Evolutionary conservation across 1,140 invertebrate genomes (phyloP), one percentile per base, ranked within the genome.

Genomic region (Zaprionus ornatus): DNA sequence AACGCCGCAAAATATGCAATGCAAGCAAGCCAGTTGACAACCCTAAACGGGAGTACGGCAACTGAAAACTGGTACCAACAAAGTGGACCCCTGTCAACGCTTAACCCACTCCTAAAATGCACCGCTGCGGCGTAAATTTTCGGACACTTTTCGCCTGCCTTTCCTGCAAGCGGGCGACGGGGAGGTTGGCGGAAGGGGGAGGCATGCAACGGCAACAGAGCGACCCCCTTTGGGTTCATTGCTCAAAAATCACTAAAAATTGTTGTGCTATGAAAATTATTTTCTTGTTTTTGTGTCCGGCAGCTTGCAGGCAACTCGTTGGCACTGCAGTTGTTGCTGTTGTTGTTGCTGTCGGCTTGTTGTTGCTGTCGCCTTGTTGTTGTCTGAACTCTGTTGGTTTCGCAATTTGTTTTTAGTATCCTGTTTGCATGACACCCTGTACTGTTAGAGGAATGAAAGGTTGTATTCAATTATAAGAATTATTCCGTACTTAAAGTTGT

Each of bases 1-100:
- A 86, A 61, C 69, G 80, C 83, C 80, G 80, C 77, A 86, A 83
- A 86, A 83, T 86, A 74, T 86, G 83, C 84, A 86, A 83, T 86
- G 77, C 67, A 75, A 75, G 76, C 76, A 57, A 45, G 78, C 65
- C 67, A 69, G 82, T 75, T 72, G 71, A 86, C 75, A 67, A 52
- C 35, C 15, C 27, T 32, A 62, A 68, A 37, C 32, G 35, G 27
- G 27, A 7, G 61, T n/a, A 19, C 48, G 6, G 63, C 5, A 35
- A 6, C 23, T 13, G 19, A 48, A 19, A 25, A 60, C 27, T 56
- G 42, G 40, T 5, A 23, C 35, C 4, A n/a, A 52, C 13, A 76
- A 55, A 21, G 10, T 66, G 54, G 59, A 57, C 29, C 52, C 50
- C 69, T 80, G 84, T 88, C 80, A 88, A 62, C 81, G 67, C 61